These are phyloP conservation scores for Martes martes DNA, from an alignment of 2,113 vertebrate species.

Conservation along the genomic window DNA sequence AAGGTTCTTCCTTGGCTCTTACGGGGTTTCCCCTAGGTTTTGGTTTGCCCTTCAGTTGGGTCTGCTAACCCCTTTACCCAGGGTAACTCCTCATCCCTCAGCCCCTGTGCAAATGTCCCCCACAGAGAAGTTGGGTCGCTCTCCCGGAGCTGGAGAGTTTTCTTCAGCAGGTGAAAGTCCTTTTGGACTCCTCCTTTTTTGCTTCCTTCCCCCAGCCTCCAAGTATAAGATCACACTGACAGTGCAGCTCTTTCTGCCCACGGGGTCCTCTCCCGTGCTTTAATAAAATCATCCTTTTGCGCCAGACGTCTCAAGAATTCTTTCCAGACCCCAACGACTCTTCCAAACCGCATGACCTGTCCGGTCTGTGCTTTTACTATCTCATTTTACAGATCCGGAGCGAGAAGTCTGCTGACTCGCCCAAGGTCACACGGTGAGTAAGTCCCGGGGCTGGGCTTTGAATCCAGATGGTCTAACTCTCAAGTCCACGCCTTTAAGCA, in stretches of 20 bases:
- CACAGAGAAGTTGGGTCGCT: not conserved
- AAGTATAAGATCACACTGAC: not conserved
- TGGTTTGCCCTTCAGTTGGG: not conserved
- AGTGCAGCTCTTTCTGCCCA: not conserved
- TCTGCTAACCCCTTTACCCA: not conserved
- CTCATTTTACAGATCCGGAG: not conserved
- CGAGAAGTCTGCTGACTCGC: not conserved
- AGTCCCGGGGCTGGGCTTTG: not conserved
- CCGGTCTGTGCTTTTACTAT: accelerated
- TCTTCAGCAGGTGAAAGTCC: not conserved
- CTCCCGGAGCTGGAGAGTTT: not conserved
- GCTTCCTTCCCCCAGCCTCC: not conserved
- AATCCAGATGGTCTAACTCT: not conserved
- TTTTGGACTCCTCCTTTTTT: not conserved
- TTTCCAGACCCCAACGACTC: not conserved
- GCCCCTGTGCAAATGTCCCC: not conserved
- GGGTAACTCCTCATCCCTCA: not conserved
- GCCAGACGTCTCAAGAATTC: not conserved
- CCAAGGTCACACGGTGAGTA: not conserved
- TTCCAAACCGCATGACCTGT: not conserved
- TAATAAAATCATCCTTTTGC: not conserved
- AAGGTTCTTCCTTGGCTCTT: not conserved
- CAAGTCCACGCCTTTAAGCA: not conserved
- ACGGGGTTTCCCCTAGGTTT: not conserved
- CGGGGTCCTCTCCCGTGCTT: not conserved